Evolutionary conservation across 2,113 vertebrate species (phyloP).

Genomic region (Gobiocypris rarus): DNA sequence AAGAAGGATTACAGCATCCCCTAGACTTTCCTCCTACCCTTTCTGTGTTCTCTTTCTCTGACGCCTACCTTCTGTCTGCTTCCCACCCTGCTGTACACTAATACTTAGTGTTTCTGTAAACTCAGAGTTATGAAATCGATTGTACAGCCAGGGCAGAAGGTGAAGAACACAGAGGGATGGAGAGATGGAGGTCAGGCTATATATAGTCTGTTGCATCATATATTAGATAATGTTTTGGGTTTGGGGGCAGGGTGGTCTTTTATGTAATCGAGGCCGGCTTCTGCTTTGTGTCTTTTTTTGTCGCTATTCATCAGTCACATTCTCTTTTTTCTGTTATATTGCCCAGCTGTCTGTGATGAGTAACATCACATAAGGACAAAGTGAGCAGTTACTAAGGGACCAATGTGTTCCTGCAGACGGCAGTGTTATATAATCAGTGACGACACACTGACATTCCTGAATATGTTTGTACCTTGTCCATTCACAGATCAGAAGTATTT

Average conservation of each 20-base stretch:
- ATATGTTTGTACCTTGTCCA: not conserved
- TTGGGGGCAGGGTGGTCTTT: slow-evolving; percentile 25
- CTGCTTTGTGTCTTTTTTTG: not conserved
- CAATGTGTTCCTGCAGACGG: not conserved
- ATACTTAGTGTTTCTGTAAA: slow-evolving; percentile 16
- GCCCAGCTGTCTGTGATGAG: slow-evolving; percentile 4
- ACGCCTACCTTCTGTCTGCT: not conserved
- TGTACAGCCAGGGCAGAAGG: slow-evolving; percentile 35
- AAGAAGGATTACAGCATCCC: slow-evolving; percentile 74
- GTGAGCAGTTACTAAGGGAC: not conserved
- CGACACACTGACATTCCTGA: not conserved
- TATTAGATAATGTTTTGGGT: slow-evolving; percentile 48
- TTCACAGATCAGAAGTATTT: not conserved
- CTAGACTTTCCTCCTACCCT: slow-evolving; percentile 7
- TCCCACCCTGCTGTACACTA: slow-evolving; percentile 3
- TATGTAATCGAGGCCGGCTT: slow-evolving; percentile 21
- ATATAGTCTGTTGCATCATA: slow-evolving; percentile 49
- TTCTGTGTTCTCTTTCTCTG: not conserved
- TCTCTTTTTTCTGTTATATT: slow-evolving; percentile 1
- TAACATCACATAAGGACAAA: not conserved
- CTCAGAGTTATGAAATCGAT: slow-evolving; percentile 21
- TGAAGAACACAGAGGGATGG: slow-evolving; percentile 35
- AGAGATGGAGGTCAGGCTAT: slow-evolving; percentile 39
- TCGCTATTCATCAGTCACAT: not conserved
- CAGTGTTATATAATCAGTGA: slow-evolving; percentile 34